Evolutionary conservation across 1,140 invertebrate genomes (phyloP), one percentile per base, ranked within the genome.

Genomic region (Oryzaephilus surinamensis): DNA sequence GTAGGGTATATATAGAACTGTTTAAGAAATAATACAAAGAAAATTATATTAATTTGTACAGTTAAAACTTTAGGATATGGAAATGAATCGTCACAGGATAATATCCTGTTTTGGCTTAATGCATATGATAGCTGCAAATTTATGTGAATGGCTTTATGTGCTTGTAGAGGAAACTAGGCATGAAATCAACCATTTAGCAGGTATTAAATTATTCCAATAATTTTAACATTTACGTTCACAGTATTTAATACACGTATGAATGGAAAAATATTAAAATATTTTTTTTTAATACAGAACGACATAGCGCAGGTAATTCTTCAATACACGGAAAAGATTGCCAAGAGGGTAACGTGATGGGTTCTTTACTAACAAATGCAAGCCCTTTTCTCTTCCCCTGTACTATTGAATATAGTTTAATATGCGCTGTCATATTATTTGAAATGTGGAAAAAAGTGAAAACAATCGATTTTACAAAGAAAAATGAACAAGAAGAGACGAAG

Each of bases 391-490:
- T 96, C 54, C 93, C 93, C 1, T 96, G 93, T 62, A 94, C 89
- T 11, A 96, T 97, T 45, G 92, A 96, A 64, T 97, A 96, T 63
- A 93, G 88, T 32, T 68, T 97, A 12, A 95, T 97, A 32, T 96
- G 91, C 52, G 91, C 92, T 0, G 93, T 91, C 14, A 92, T 96
- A 39, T 66, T 88, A 10, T 94, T 93, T 55, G 88, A 93, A 12
- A 93, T 94, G 85, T 94, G 90, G 90, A 89, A 89, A 58, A 83
- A 84, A 19, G 43, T 58, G 5, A 45, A 48, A n/a, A n/a, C n/a
- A n/a, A n/a, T n/a, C 2, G 11, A 36, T n/a, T n/a, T n/a, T n/a
- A n/a, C n/a, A n/a, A n/a, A n/a, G n/a, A n/a, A n/a, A n/a, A n/a
- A n/a, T n/a, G n/a, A n/a, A n/a, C n/a, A n/a, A n/a, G n/a, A n/a